These are phyloP conservation scores for Sciurus vulgaris DNA, from an alignment of 2,797 vertebrate genomes.

Conservation along the genomic window DNA sequence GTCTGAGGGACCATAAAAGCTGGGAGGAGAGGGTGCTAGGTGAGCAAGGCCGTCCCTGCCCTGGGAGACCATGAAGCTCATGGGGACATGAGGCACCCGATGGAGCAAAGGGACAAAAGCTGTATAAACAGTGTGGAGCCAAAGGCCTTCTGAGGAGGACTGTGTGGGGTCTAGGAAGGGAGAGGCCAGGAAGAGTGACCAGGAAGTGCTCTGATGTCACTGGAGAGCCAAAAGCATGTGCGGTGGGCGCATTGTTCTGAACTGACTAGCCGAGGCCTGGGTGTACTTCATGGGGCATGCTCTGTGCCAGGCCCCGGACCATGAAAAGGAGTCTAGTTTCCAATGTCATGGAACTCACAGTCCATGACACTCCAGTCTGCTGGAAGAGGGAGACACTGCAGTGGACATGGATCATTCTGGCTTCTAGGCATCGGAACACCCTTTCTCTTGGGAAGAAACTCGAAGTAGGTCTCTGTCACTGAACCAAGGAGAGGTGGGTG, in stretches of 20 bases:
- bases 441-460: neutral
- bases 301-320: neutral
- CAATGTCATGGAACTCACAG: neutral
- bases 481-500: neutral
- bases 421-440: neutral
- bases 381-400: neutral
- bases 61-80: rapidly evolving
- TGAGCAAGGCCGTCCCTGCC: neutral
- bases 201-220: neutral
- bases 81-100: neutral
- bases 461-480: neutral
- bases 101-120: neutral
- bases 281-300: neutral
- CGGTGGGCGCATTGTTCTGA: neutral
- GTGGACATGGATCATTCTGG: neutral
- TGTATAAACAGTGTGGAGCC: neutral
- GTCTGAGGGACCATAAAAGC: neutral
- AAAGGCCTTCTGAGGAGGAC: neutral
- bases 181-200: neutral
- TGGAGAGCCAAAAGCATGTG: neutral
- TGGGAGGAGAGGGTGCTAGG: neutral
- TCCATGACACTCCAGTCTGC: neutral
- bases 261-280: neutral
- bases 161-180: neutral
- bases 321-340: neutral